Evolutionary conservation across 1,140 invertebrate species (phyloP).

Genomic region (Saccostrea echinata): DNA sequence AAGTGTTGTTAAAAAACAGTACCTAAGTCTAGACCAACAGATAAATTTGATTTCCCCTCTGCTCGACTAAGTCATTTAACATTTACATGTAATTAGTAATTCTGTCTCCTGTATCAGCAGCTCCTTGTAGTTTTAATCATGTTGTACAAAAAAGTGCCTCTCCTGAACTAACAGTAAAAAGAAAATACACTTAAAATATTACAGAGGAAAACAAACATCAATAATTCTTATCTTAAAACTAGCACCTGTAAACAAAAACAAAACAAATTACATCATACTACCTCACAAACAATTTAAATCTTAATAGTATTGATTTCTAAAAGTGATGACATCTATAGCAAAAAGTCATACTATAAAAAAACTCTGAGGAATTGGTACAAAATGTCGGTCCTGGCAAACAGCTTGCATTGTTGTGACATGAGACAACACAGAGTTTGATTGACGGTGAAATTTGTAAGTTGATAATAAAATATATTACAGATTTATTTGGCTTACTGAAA

Average conservation of each 20-base stretch:
- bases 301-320: conserved; percentile 16
- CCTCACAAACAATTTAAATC: neutral
- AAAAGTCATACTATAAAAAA: conserved; percentile 33
- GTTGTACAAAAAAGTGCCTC: neutral
- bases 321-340: neutral
- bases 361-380: neutral
- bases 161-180: neutral
- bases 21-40: neutral
- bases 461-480: conserved; percentile 44
- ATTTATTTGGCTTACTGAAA: conserved; percentile 41
- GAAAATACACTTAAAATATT: neutral
- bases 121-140: neutral
- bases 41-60: neutral
- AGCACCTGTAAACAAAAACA: conserved; percentile 20
- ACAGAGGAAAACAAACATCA: neutral
- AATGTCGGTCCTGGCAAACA: conserved; percentile 35
- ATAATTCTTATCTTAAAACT: neutral
- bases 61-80: neutral
- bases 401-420: conserved; percentile 42
- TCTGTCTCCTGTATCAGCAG: neutral
- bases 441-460: conserved; percentile 38
- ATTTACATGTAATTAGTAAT: neutral
- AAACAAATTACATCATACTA: neutral
- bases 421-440: conserved; percentile 52
- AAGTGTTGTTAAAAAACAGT: neutral